These are phyloP conservation scores for Chamaetylas fuelleborni DNA, from an alignment of 2,113 vertebrate genomes.

Conservation along the genomic window DNA sequence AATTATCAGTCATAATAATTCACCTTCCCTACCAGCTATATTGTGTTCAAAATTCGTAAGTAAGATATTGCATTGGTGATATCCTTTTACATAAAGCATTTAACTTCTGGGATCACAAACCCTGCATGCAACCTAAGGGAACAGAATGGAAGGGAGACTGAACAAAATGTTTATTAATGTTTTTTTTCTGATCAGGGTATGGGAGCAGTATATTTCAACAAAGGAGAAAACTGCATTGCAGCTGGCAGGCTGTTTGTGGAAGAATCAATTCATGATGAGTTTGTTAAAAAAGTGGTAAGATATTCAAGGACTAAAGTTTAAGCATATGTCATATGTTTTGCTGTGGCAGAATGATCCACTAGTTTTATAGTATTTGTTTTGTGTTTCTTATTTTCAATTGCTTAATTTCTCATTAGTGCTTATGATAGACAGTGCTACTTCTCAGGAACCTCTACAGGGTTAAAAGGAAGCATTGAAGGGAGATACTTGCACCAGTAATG, in stretches of 20 bases:
- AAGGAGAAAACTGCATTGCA: constrained; percentile 87
- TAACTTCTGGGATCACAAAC: background rate
- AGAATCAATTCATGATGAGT: constrained; percentile 81
- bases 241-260: constrained; percentile 85
- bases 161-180: background rate
- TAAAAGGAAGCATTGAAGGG: background rate
- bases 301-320: background rate
- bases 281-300: constrained; percentile 82
- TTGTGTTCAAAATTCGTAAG: background rate
- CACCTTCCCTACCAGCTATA: background rate
- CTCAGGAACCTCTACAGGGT: background rate
- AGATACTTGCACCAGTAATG: background rate
- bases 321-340: background rate
- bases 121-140: background rate
- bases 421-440: background rate
- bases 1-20: background rate
- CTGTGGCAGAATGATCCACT: background rate
- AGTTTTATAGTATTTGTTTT: background rate
- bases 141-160: background rate
- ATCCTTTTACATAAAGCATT: background rate
- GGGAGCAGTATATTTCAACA: constrained; percentile 85
- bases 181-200: constrained; percentile 71
- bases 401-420: background rate
- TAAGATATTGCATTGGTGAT: background rate
- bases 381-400: background rate